Base-by-base conservation (phyloP, 2,888 invertebrate genomes). In the Galerucella pusilla region DNA sequence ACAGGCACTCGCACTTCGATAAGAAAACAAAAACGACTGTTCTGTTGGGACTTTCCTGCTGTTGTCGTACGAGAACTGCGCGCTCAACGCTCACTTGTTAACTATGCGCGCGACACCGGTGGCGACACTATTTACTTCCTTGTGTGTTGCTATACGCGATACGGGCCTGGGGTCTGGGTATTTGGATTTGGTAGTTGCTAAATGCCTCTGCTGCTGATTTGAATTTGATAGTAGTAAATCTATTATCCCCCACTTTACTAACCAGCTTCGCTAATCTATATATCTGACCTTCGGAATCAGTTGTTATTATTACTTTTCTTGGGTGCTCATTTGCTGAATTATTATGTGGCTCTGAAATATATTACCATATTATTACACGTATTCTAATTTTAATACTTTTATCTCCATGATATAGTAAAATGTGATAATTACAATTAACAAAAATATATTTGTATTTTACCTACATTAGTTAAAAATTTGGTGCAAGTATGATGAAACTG, bases 1-100 rank as follows among this genome's bases (percentile, higher is more conserved):
- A 80, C 42, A 45, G 77, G 78, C 78, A 80, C 64, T 20, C 64
- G 11, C 64, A 11, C 35, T 79, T 78, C 82, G 82, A 74, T 75
- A 70, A 65, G 52, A 75, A 73, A 46, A 65, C 35, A 65, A 65
- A 28, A 65, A 65, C 64, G 64, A 65, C 64, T 65, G 46, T 45
- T 20, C 64, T 49, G 46, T 45, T 65, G 42, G 63, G 46, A 46
- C 46, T 46, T 42, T 65, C 12, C 42, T 42, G 12, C 20, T 65
- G 35, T 16, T 65, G 45, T 46, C 63, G 14, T 6, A 42, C 14
- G n/a, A 25, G 35, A 45, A 49, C 65, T 72, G 68, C 70, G 61
- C 49, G 49, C 64, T 68, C 78, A 69, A 46, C 49, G 57, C 64
- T 68, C 78, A 69, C 74, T 74, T 68, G 64, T 69, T 54, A 66